Conservation (phyloP, 2,113 vertebrate genomes). For the Neotragus moschatus region DNA sequence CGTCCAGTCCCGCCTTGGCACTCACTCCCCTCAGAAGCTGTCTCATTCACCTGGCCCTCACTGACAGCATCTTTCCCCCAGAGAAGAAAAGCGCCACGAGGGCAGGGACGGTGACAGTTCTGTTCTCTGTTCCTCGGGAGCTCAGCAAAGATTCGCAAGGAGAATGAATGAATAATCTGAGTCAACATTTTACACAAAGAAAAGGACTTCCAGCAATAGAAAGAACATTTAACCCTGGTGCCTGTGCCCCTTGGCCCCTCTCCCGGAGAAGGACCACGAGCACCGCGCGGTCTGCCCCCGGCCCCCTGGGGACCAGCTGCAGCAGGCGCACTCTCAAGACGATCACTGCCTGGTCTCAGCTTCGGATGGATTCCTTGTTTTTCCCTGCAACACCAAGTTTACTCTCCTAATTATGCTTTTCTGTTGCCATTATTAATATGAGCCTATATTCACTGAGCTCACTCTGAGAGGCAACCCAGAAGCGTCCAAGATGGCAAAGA, state of each 20-base stretch:
- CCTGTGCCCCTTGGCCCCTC: neutral
- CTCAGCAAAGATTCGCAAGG: neutral
- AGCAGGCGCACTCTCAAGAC: neutral
- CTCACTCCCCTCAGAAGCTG: neutral
- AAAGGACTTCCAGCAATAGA: neutral
- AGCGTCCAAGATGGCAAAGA: neutral
- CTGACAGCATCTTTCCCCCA: neutral
- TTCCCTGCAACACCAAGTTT: neutral
- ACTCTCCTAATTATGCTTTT: neutral
- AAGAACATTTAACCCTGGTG: neutral
- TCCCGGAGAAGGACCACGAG: neutral
- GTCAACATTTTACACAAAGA: neutral
- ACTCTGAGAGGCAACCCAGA: neutral
- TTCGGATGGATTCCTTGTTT: neutral
- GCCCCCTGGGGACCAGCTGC: neutral
- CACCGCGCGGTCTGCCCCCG: fast-evolving
- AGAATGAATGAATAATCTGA: neutral
- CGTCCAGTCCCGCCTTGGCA: neutral
- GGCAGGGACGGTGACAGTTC: neutral
- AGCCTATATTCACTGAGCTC: neutral
- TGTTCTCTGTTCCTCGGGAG: neutral
- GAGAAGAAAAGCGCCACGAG: neutral
- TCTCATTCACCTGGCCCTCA: neutral
- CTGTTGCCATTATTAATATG: neutral
- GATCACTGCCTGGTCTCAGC: neutral